phyloP scores from a whole-genome alignment of 1,140 invertebrate genomes.

The Neodiprion lecontei region DNA sequence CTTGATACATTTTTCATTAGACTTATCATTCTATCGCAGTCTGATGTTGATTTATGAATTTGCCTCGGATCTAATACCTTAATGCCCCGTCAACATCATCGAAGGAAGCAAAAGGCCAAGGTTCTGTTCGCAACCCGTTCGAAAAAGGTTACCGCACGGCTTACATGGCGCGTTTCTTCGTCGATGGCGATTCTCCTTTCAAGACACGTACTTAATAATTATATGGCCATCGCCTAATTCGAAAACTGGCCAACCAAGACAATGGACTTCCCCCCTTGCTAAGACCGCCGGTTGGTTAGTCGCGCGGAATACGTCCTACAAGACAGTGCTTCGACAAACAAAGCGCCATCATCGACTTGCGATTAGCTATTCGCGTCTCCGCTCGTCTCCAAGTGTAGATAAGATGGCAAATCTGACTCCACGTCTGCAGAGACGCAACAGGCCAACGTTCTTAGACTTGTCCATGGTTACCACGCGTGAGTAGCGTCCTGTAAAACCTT shows the following conservation, averaged over 20 bases:
- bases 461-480: slow-evolving; percentile 40
- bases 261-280: not conserved
- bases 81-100: no score
- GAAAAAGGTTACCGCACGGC: not conserved
- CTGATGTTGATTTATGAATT: no score
- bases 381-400: not conserved
- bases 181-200: not conserved
- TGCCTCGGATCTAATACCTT: no score
- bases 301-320: not conserved
- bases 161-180: not conserved
- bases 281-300: not conserved
- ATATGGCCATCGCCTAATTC: slow-evolving; percentile 49
- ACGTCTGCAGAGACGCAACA: slow-evolving; percentile 41
- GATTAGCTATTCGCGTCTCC: no score
- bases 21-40: no score
- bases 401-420: slow-evolving; percentile 42
- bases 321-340: not conserved
- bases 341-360: not conserved
- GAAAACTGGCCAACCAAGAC: slow-evolving; percentile 12
- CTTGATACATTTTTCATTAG: no score
- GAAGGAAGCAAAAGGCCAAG: no score
- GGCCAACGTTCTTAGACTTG: slow-evolving; percentile 53
- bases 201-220: slow-evolving; percentile 36
- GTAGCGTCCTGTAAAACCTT: slow-evolving; percentile 13
- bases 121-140: slow-evolving; percentile 1